A percentile compares a stretch with the other conserved stretches of the same genome.
phyloP scores from a whole-genome alignment of 2,113 vertebrate genomes.

The Lutjanus erythropterus region DNA sequence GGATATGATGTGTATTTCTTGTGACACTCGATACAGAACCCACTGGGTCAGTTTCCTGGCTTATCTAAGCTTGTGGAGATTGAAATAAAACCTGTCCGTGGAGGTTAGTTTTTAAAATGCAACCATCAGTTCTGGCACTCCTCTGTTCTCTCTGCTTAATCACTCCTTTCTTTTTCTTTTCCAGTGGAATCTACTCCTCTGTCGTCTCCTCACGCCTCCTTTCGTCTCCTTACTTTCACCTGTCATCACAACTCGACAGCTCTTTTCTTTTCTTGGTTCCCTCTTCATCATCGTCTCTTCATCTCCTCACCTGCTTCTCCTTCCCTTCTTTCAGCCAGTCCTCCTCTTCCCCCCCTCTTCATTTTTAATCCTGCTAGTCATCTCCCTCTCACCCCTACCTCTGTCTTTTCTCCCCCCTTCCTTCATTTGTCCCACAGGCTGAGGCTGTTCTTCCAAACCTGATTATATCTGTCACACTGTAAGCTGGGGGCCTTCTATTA shows the following conservation, averaged over 20 bases:
- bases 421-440: conserved; percentile 6
- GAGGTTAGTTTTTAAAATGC: background rate
- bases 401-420: background rate
- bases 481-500: conserved; percentile 27
- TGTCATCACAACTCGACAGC: background rate
- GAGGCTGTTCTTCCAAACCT: conserved; percentile 36
- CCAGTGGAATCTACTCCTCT: background rate
- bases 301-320: background rate
- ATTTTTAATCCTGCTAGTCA: too few species aligned
- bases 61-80: background rate
- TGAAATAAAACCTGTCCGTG: background rate
- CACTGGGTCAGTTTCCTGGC: background rate
- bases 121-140: background rate
- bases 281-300: too few species aligned
- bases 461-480: conserved; percentile 56
- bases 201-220: background rate
- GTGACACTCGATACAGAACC: background rate
- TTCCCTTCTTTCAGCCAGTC: background rate
- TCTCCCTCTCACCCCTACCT: conserved; percentile 4
- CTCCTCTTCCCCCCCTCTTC: background rate
- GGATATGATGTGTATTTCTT: background rate
- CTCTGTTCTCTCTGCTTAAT: background rate
- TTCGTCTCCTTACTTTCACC: background rate
- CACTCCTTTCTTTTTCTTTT: background rate
- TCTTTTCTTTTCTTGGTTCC: background rate